Evolutionary conservation across 2,797 vertebrate species (phyloP).

Genomic region (Scarus forsteni): DNA sequence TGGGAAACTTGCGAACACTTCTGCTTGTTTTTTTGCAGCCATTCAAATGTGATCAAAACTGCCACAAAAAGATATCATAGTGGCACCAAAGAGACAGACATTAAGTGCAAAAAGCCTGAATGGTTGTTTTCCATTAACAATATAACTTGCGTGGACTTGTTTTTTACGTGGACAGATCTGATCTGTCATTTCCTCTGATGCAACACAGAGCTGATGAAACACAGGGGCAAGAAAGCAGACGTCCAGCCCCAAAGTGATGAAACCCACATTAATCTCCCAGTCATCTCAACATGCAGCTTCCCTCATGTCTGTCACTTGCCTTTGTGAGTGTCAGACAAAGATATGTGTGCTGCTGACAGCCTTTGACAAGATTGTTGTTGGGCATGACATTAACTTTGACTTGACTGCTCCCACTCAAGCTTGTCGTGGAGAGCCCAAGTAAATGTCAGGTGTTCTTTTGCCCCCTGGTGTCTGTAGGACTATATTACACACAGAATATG

Average conservation of each 20-base stretch:
- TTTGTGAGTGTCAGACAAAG: not conserved
- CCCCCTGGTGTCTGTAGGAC: conserved; percentile 49
- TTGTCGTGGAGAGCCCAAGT: not conserved
- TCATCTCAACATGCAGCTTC: not conserved
- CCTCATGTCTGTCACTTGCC: conserved; percentile 16
- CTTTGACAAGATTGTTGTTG: not conserved
- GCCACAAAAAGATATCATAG: not conserved
- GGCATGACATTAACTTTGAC: not conserved
- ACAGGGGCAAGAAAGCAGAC: conserved; percentile 36
- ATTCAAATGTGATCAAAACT: too few species aligned
- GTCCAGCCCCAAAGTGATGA: conserved; percentile 39
- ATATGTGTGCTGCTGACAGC: not conserved
- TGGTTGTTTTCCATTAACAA: not conserved
- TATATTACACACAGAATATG: conserved; percentile 4
- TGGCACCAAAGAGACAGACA: not conserved
- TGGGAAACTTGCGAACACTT: too few species aligned
- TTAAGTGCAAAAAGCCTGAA: not conserved
- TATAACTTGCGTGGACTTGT: conserved; percentile 1
- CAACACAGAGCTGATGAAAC: conserved; percentile 65
- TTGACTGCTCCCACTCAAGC: not conserved
- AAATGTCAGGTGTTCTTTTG: conserved; percentile 38
- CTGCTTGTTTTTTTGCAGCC: too few species aligned
- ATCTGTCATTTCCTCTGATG: conserved; percentile 22
- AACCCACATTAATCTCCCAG: conserved; percentile 21
- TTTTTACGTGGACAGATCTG: conserved; percentile 4